A percentile compares a stretch with the other conserved stretches of the same genome.
phyloP scores from a whole-genome alignment of 1,140 invertebrate genomes.

The Danaus melanippus region DNA sequence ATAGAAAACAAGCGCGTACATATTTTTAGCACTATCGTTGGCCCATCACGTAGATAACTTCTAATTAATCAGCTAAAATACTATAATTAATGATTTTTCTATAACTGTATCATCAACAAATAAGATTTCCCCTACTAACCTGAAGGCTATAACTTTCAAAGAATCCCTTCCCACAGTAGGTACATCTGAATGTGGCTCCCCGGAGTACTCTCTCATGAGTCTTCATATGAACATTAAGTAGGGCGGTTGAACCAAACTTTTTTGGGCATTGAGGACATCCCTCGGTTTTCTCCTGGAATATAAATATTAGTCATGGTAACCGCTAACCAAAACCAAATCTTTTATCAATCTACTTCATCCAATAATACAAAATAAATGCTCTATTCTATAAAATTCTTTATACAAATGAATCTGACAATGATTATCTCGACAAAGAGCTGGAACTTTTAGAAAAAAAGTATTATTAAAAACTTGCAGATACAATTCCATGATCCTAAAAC shows the following conservation, averaged over 20 bases:
- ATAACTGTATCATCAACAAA: too few relatives aligned
- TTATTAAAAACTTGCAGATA: not conserved
- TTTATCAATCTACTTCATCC: not conserved
- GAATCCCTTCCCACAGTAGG: constrained; percentile 61
- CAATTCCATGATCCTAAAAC: not conserved
- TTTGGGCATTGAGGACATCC: constrained; percentile 74
- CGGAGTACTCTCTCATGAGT: constrained; percentile 62
- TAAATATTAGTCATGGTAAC: constrained; percentile 6
- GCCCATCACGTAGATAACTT: too few relatives aligned
- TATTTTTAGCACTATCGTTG: too few relatives aligned
- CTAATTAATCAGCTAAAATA: too few relatives aligned
- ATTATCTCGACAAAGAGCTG: too few relatives aligned
- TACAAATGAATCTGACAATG: too few relatives aligned
- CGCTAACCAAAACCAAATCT: not conserved
- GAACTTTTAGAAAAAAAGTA: not conserved
- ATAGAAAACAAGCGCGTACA: too few relatives aligned
- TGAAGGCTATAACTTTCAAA: constrained; percentile 53
- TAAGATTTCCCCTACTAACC: constrained; percentile 17
- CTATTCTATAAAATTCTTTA: too few relatives aligned
- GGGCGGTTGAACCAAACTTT: constrained; percentile 74
- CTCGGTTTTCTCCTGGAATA: constrained; percentile 70
- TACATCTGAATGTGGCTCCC: constrained; percentile 48
- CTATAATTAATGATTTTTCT: too few relatives aligned
- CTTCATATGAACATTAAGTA: constrained; percentile 74
- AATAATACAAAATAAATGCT: too few relatives aligned